These are phyloP conservation scores for Cremastobaeus sp. DNA, from an alignment of 2,888 invertebrate species.

Conservation along the genomic window DNA sequence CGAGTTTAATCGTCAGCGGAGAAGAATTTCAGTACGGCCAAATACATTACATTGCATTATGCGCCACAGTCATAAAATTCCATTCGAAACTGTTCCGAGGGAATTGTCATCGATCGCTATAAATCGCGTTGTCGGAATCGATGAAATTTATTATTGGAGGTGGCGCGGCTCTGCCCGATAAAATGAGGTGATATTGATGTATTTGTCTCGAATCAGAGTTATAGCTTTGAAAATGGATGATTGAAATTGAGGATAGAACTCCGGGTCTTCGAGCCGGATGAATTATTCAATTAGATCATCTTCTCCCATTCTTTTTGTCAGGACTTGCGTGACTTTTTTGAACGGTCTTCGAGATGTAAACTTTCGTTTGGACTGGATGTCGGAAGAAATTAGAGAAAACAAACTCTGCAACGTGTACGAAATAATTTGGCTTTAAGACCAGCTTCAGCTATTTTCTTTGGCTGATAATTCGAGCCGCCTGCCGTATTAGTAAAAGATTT, in stretches of 20 bases:
- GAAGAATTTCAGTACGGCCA: constrained; percentile 37
- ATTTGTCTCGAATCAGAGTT: constrained; percentile 20
- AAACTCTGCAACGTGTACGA: no score
- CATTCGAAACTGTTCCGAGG: constrained; percentile 33
- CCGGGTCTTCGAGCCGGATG: neutral
- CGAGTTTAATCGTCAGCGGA: constrained; percentile 43
- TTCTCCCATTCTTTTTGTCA: neutral
- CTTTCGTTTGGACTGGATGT: no score
- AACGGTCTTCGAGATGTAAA: constrained; percentile 27
- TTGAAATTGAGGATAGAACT: constrained; percentile 5
- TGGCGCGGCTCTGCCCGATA: neutral
- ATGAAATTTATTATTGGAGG: constrained; percentile 30
- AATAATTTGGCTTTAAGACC: no score
- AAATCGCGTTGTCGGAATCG: constrained; percentile 30
- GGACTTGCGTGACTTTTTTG: no score
- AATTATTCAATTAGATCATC: no score
- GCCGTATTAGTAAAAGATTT: no score
- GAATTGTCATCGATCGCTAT: constrained; percentile 40
- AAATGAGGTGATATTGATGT: constrained; percentile 20
- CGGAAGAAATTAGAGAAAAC: no score
- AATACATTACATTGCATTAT: constrained; percentile 50
- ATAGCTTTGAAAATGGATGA: constrained; percentile 1
- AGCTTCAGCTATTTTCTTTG: no score
- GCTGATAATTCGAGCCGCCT: no score
- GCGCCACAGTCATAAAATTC: constrained; percentile 40